These are phyloP conservation scores for Brachionus sp. DNA, from an alignment of 1,140 invertebrate genomes.

Conservation along the genomic window DNA sequence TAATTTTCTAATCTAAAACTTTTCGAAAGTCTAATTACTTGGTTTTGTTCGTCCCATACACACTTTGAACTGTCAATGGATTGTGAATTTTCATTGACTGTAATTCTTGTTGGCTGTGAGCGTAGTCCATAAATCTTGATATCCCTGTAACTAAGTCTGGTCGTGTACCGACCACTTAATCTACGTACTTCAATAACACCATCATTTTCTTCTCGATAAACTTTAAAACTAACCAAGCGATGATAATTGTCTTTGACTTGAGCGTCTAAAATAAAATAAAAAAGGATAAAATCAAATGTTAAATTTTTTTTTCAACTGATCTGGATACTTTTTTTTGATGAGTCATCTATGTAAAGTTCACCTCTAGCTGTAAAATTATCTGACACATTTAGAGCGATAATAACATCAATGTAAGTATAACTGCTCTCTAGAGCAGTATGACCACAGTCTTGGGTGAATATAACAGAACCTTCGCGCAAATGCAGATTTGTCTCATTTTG, in stretches of 20 bases:
- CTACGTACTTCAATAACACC: conserved; percentile 23
- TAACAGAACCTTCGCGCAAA: conserved; percentile 27
- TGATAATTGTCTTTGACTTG: conserved; percentile 38
- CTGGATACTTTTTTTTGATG: conserved; percentile 10
- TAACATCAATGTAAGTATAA: conserved; percentile 36
- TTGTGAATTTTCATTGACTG: conserved; percentile 39
- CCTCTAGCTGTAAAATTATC: conserved; percentile 35
- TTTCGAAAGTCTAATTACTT: not conserved
- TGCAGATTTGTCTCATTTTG: conserved; percentile 14
- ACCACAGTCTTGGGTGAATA: conserved; percentile 14
- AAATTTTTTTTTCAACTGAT: not conserved
- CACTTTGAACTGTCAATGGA: conserved; percentile 35
- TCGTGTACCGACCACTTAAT: not conserved
- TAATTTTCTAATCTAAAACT: too few species aligned
- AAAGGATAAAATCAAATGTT: not conserved
- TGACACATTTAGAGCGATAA: conserved; percentile 3
- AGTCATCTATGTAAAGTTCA: conserved; percentile 43
- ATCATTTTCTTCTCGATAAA: conserved; percentile 30
- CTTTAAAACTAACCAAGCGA: conserved; percentile 19
- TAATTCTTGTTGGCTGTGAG: conserved; percentile 38
- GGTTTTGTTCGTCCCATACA: conserved; percentile 12
- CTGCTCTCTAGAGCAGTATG: conserved; percentile 16
- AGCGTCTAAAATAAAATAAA: conserved; percentile 14
- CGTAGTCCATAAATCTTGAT: conserved; percentile 25
- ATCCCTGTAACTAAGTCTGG: conserved; percentile 28